Base-by-base conservation (phyloP, 2,888 invertebrate species). In the Rhagonycha lutea region DNA sequence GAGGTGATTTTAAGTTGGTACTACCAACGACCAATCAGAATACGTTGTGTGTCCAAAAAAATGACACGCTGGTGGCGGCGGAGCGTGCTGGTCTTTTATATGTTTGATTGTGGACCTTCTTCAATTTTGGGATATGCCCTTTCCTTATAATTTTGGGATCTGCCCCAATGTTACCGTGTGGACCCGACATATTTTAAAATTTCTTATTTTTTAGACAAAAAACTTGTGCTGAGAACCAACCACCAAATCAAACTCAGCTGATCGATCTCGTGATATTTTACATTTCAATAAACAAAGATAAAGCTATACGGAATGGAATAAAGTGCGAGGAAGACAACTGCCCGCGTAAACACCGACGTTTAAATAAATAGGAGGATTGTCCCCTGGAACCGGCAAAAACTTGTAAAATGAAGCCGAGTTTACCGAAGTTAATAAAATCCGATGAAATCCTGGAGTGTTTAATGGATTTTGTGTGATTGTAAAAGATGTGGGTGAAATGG, bases 391-490 rank as follows among this genome's bases (percentile, higher is more conserved):
- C 18, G 18, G 18, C 18, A 18, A 2, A 18, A n/a, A 47, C 4
- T 47, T 47, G n/a, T n/a, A 47, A n/a, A 47, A 47, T 47, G 47
- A 47, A 47, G n/a, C 7, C 47, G n/a, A 47, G 47, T 1, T 83
- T 89, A 77, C 89, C 90, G 8, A 82, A 1, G 18, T 18, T 90
- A 73, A 83, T 85, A 80, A 79, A 85, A 85, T 87, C 88, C 85
- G 82, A 85, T 79, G 85, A 89, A 86, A 86, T 82, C 90, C 89
- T 78, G 94, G 93, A 0, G 87, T 90, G 80, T 94, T 92, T 81
- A 93, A 93, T 84, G 94, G 94, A 0, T 90, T 91, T 77, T 91
- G 91, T 79, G 92, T 95, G 1, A 91, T 92, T 82, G 88, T 95
- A 29, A 88, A 86, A 63, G 89, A 92, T 79, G 84, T 87, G 0